Conservation (phyloP, 35 echinoderm and acorn worm genomes). For the Hemicentrotus pulcherrimus region DNA sequence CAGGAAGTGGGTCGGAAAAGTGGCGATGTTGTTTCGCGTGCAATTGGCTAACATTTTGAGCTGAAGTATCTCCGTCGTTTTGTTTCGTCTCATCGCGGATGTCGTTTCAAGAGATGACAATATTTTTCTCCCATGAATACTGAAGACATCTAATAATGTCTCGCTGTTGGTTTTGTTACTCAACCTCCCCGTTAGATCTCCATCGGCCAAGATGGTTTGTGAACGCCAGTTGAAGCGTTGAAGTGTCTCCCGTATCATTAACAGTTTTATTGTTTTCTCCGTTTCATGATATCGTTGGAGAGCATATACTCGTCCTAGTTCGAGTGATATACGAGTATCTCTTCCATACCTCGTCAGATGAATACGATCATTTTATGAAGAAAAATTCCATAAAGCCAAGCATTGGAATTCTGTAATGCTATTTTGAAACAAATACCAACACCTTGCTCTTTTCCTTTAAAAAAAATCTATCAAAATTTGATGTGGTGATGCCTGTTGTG, state of each 20-base stretch:
- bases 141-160: conserved; percentile 34
- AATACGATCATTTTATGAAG: no score
- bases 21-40: conserved; percentile 23
- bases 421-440: background rate
- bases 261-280: background rate
- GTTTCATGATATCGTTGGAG: background rate
- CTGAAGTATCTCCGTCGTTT: background rate
- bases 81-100: background rate
- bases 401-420: background rate
- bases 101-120: background rate
- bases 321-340: conserved; percentile 2
- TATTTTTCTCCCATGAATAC: conserved; percentile 31
- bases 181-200: background rate
- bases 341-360: background rate
- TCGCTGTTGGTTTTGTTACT: conserved; percentile 36
- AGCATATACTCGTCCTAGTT: background rate
- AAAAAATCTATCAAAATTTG: background rate
- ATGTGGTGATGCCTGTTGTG: background rate
- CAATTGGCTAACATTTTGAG: conserved; percentile 24
- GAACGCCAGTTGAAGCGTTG: background rate
- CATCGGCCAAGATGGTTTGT: background rate
- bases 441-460: background rate
- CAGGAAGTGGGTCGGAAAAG: conserved; percentile 22
- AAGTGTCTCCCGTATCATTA: background rate
- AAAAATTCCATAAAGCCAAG: background rate